Base-by-base conservation (phyloP, 2,113 vertebrate species). In the Camelus dromedarius region DNA sequence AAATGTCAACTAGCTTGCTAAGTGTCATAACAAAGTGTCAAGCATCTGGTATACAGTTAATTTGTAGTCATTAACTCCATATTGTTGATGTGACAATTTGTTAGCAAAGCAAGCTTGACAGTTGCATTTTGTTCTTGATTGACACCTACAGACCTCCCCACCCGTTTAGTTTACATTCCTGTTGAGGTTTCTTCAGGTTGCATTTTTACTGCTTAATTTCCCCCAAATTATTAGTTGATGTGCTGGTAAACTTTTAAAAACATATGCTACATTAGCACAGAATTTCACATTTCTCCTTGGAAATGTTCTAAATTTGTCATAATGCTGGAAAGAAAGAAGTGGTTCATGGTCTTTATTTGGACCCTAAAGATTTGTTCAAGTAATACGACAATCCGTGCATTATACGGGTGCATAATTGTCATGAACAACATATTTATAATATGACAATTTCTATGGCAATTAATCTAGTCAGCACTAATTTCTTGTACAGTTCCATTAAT, bases 21-120 rank as follows among this genome's bases (percentile, higher is more conserved):
- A 99, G 98, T 98, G 98, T 99, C 99, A 99, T 99, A 99, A 99
- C 99, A 99, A 99, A 98, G 98, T 99, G 98, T 98, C 98, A 99
- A 98, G 99, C 99, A 99, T 99, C 99, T 99, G 98, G 98, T 99
- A 99, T 99, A 99, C 98, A 99, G 98, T 99, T 99, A 99, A 99
- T 99, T 99, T 99, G 98, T 99, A 99, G 98, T 99, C 99, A 99
- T 99, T 99, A 99, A 99, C 99, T 99, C 99, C 99, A 99, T 99
- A 99, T 99, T 99, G 99, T 99, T 99, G 99, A 99, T 99, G 99
- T 99, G 99, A 99, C 99, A 99, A 98, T 99, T 99, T 99, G 99
- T 99, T 99, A 99, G 99, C 98, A 98, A 99, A 99, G 98, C 99
- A 99, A 98, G 98, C 99, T 98, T 99, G 99, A 99, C 99, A 99